Base-by-base conservation (phyloP, 2,113 vertebrate genomes). In the Malaclemys terrapin region DNA sequence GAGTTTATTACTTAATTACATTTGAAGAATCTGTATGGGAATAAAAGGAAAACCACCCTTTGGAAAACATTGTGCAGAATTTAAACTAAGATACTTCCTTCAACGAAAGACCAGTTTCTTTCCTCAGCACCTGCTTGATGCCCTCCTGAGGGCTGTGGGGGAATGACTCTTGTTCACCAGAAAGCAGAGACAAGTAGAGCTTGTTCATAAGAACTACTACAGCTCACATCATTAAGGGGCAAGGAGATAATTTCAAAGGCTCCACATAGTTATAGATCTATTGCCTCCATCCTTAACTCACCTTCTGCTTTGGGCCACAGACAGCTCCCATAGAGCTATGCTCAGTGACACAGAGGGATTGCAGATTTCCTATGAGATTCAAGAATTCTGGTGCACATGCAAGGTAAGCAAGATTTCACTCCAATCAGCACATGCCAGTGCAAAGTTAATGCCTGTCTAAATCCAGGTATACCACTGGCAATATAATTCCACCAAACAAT, bases 261-360 rank as follows among this genome's bases (percentile, higher is more conserved):
- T 57, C 38, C 35, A 84, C 54, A 3, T 14, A 50, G 27, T 79
- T 79, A n/a, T 0, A n/a, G 52, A 89, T 8, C 27, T 78, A 4
- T 13, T 72, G 35, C 22, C 54, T 65, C 80, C 80, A 29, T 49
- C 16, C 90, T 59, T 24, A n/a, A 12, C 24, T 31, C 78, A n/a
- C 47, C 84, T n/a, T 72, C 75, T 13, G 27, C 2, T 2, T 45
- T 54, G 59, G 50, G 11, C 12, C 45, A n/a, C 45, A 69, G 42
- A 22, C 5, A 14, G 35, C 88, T 13, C 59, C 11, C 45, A 50
- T 72, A 72, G 4, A 69, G 6, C 65, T 72, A 20, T 72, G n/a
- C 65, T 72, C 65, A 82, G 38, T n/a, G 59, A 42, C 29, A 13
- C 14, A 0, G 0, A 72, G n/a, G 17, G 17, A 5, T 11, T 65